These are phyloP conservation scores for Vimba vimba DNA, from an alignment of 2,113 vertebrate species.

Conservation along the genomic window DNA sequence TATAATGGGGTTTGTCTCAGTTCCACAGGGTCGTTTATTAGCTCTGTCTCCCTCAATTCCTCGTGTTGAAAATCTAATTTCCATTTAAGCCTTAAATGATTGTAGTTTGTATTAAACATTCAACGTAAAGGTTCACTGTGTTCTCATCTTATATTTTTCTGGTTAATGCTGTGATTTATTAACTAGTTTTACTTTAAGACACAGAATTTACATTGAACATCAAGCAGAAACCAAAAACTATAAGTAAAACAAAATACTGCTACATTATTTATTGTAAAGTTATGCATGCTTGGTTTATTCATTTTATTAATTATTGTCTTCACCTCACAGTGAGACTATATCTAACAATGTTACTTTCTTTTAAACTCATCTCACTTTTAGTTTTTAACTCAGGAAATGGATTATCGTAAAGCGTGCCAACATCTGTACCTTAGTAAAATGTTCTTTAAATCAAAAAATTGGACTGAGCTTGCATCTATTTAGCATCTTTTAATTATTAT, in stretches of 20 bases:
- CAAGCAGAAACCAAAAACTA: neutral
- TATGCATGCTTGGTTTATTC: no score
- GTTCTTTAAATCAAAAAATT: neutral
- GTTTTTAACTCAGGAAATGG: neutral
- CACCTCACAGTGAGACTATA: neutral
- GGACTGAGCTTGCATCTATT: neutral
- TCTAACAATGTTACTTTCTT: neutral
- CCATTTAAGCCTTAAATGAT: neutral
- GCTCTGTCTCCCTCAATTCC: constrained; percentile 16
- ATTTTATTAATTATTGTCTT: no score
- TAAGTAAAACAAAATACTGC: no score
- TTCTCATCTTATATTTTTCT: neutral
- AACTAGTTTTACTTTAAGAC: neutral
- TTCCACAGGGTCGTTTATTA: constrained; percentile 2
- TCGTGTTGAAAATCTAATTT: constrained; percentile 22
- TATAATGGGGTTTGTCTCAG: constrained; percentile 21
- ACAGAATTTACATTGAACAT: neutral
- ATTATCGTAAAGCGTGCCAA: neutral
- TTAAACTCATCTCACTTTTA: neutral
- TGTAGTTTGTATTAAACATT: neutral
- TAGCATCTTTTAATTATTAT: neutral
- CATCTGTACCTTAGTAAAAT: neutral
- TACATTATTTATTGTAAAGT: no score
- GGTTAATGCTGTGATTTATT: neutral
- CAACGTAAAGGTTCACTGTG: neutral